These are phyloP conservation scores for Heliconius hermathena DNA, from an alignment of 1,140 invertebrate genomes.

Conservation along the genomic window DNA sequence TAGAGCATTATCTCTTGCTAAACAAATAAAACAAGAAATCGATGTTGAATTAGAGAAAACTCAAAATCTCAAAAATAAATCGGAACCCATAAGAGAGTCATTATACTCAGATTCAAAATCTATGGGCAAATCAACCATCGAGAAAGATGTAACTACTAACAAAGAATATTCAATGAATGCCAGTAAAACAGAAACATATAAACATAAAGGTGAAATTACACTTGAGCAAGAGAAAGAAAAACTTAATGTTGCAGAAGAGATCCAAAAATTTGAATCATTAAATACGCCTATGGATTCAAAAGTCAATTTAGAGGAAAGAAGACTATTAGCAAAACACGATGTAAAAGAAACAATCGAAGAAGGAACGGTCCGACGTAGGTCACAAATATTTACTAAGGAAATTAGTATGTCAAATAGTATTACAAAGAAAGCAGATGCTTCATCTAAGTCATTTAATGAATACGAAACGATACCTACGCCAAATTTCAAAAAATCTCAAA, in stretches of 20 bases:
- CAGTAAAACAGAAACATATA: not conserved
- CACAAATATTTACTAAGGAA: conserved; percentile 36
- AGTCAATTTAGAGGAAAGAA: conserved; percentile 38
- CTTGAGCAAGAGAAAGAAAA: conserved; percentile 21
- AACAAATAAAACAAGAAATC: conserved; percentile 30
- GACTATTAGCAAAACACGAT: conserved; percentile 37
- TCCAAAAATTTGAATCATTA: conserved; percentile 36
- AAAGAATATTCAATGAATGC: not conserved
- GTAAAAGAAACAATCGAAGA: conserved; percentile 39
- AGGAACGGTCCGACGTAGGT: conserved; percentile 37
- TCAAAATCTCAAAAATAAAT: conserved; percentile 18
- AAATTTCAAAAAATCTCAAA: conserved; percentile 20
- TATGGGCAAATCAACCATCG: not conserved
- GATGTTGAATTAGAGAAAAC: conserved; percentile 16
- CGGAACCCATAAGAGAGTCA: not conserved
- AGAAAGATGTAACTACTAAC: not conserved
- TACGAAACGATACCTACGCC: not conserved
- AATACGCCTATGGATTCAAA: conserved; percentile 20
- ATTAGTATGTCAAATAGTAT: conserved; percentile 16
- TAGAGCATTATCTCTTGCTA: conserved; percentile 29
- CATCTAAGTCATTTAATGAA: not conserved
- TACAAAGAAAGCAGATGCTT: conserved; percentile 3
- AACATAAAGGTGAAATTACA: not conserved
- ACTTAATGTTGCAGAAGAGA: conserved; percentile 27
- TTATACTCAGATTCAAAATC: not conserved